These are phyloP conservation scores for Drusus annulatus DNA, from an alignment of 1,140 invertebrate species.

Conservation along the genomic window DNA sequence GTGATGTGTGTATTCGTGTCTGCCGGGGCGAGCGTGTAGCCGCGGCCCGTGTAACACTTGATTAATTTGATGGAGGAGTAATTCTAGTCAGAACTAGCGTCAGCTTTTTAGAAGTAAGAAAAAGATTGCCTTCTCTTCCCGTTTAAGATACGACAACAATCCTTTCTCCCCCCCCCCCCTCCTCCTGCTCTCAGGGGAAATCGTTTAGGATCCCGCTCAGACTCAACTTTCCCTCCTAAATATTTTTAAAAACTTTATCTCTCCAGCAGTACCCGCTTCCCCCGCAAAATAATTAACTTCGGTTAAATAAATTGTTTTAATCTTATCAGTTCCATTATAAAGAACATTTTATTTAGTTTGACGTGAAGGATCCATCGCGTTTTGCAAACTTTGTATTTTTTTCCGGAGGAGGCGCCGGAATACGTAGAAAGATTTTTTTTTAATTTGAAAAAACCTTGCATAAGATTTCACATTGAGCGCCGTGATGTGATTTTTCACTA, in stretches of 20 bases:
- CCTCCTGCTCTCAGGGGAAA: conserved; percentile 52
- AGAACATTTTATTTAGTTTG: conserved; percentile 28
- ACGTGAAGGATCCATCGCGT: neutral
- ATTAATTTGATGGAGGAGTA: conserved; percentile 12
- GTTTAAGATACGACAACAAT: conserved; percentile 56
- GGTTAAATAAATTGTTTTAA: conserved; percentile 56
- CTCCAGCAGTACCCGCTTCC: conserved; percentile 33
- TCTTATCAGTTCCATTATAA: conserved; percentile 42
- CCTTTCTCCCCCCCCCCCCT: conserved; percentile 40
- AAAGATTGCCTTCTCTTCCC: conserved; percentile 13
- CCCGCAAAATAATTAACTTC: conserved; percentile 58
- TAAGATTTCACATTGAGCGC: no score
- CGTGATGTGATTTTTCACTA: no score
- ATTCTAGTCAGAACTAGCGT: conserved; percentile 4
- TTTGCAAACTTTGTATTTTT: no score
- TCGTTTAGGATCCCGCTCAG: conserved; percentile 50
- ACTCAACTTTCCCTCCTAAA: conserved; percentile 54
- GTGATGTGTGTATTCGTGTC: no score
- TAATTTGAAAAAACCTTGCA: no score
- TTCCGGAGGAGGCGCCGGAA: no score
- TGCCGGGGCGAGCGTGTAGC: no score
- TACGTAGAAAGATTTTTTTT: no score
- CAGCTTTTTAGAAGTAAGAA: conserved; percentile 27
- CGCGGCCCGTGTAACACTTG: neutral
- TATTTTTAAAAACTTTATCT: conserved; percentile 52